Evolutionary conservation across 2,888 invertebrate genomes (phyloP).

Genomic region (Amiota minor): DNA sequence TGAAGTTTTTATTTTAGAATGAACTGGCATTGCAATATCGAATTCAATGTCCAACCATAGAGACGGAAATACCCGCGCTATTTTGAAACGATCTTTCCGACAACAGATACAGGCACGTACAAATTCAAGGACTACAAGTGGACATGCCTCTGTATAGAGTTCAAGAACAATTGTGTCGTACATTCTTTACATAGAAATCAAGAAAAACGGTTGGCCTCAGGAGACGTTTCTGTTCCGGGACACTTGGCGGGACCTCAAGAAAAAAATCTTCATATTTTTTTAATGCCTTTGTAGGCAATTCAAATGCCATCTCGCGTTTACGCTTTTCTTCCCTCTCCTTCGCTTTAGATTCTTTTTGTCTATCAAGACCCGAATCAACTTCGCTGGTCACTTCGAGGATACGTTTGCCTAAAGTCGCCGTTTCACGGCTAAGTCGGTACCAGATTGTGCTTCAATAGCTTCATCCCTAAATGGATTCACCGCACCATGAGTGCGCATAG

Average conservation of each 20-base stretch:
- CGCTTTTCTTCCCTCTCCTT: background rate
- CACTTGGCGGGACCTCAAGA: slow-evolving; percentile 41
- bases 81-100: slow-evolving; percentile 41
- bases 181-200: slow-evolving; percentile 52
- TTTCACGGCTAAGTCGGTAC: slow-evolving; percentile 49
- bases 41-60: slow-evolving; percentile 60
- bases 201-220: slow-evolving; percentile 60
- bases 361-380: slow-evolving; percentile 46
- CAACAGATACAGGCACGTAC: slow-evolving; percentile 48
- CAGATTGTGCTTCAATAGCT: slow-evolving; percentile 31
- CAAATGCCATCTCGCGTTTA: background rate
- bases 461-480: slow-evolving; percentile 49
- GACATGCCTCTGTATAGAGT: slow-evolving; percentile 62
- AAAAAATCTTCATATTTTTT: slow-evolving; percentile 47
- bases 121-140: slow-evolving; percentile 56
- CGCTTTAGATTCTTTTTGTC: background rate
- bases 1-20: slow-evolving; percentile 18
- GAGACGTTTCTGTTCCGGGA: slow-evolving; percentile 44
- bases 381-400: slow-evolving; percentile 42
- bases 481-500: slow-evolving; percentile 51
- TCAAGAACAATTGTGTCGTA: slow-evolving; percentile 55
- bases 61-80: slow-evolving; percentile 53
- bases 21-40: background rate
- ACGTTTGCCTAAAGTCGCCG: slow-evolving; percentile 44
- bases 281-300: slow-evolving; percentile 25